Evolutionary conservation across 1,140 invertebrate genomes (phyloP).

Genomic region (Dendrolimus kikuchii): DNA sequence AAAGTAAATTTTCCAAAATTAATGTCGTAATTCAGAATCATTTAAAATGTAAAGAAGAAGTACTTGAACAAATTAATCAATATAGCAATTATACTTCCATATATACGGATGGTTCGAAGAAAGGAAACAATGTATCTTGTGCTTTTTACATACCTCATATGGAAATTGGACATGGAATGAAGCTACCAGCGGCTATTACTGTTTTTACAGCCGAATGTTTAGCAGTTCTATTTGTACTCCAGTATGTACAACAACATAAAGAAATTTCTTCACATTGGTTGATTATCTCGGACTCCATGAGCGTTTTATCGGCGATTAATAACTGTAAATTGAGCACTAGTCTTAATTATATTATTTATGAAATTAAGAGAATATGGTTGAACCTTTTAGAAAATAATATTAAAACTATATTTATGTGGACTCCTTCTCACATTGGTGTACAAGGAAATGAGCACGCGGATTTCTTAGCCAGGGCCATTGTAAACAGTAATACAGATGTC

Average conservation of each 20-base stretch:
- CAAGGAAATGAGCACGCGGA: background rate
- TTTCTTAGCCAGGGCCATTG: slow-evolving; percentile 1
- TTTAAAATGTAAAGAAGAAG: background rate
- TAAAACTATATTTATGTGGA: slow-evolving; percentile 1
- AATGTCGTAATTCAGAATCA: background rate
- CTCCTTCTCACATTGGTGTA: background rate
- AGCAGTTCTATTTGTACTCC: background rate
- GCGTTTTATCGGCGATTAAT: background rate
- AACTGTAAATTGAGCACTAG: background rate
- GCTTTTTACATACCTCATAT: background rate
- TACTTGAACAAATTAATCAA: background rate
- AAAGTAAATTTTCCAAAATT: background rate
- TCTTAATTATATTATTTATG: background rate
- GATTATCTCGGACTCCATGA: background rate
- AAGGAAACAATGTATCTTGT: background rate
- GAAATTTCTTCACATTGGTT: background rate
- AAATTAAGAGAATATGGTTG: background rate
- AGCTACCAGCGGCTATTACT: background rate
- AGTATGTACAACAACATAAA: background rate
- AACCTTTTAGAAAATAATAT: background rate
- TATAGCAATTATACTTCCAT: background rate
- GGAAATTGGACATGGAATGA: background rate
- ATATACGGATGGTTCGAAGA: slow-evolving; percentile 1
- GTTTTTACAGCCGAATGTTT: background rate
- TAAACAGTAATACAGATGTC: background rate